Conservation (phyloP, 2,888 invertebrate genomes). For the Brenthis daphne region DNA sequence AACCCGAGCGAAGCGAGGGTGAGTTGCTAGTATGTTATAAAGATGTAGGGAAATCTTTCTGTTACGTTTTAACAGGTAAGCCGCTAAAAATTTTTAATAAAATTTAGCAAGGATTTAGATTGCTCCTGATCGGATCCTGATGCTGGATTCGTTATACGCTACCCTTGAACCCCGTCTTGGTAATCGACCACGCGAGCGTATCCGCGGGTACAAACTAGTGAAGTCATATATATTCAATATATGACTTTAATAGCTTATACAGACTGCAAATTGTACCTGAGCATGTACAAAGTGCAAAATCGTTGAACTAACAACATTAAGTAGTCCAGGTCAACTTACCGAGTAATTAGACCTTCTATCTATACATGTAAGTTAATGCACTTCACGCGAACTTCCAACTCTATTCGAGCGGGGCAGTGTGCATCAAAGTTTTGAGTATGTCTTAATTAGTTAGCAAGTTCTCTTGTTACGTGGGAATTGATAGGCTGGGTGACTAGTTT, state of each 20-base stretch:
- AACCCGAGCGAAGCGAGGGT: no score
- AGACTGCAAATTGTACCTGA: constrained; percentile 1
- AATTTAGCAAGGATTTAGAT: no score
- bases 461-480: constrained; percentile 38
- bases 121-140: no score
- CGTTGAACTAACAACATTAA: constrained; percentile 20
- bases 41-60: no score
- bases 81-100: no score
- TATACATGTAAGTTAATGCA: constrained; percentile 30
- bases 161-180: no score
- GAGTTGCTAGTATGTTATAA: no score
- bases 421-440: constrained; percentile 44
- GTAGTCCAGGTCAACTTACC: constrained; percentile 33
- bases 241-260: no score
- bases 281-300: constrained; percentile 22
- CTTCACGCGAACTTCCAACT: constrained; percentile 34
- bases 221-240: background rate
- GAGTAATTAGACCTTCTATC: constrained; percentile 30
- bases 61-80: no score
- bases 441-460: constrained; percentile 48
- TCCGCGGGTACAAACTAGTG: background rate
- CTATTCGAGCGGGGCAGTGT: constrained; percentile 34
- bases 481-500: constrained; percentile 39
- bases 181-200: no score
- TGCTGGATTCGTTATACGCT: no score